Evolutionary conservation across 1,140 invertebrate genomes (phyloP).

Genomic region (Centruroides sculpturatus): DNA sequence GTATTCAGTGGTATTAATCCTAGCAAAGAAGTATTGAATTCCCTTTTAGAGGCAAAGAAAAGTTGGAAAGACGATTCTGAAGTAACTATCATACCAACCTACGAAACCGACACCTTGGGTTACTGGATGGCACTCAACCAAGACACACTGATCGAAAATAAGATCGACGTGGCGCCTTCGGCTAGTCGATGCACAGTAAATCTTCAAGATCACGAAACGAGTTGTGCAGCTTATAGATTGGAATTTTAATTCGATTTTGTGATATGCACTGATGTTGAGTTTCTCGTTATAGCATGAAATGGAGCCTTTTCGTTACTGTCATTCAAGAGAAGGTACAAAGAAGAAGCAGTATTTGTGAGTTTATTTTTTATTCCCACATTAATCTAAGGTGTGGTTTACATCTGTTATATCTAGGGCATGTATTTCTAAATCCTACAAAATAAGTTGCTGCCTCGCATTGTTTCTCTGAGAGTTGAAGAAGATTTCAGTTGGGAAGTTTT

Average conservation of each 20-base stretch:
- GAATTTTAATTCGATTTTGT: conserved; percentile 57
- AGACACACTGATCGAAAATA: conserved; percentile 71
- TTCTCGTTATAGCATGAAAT: too few relatives aligned
- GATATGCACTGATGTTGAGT: too few relatives aligned
- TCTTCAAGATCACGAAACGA: conserved; percentile 92
- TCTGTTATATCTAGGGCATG: too few relatives aligned
- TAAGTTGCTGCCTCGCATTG: too few relatives aligned
- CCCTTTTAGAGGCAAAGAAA: conserved; percentile 87
- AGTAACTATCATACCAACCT: conserved; percentile 94
- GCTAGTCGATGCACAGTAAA: conserved; percentile 93
- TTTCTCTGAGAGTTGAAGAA: too few relatives aligned
- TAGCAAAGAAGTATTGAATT: conserved; percentile 82
- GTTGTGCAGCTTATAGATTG: conserved; percentile 87
- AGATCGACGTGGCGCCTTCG: conserved; percentile 89
- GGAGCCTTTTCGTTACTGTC: too few relatives aligned
- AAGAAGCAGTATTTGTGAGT: too few relatives aligned
- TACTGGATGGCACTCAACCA: conserved; percentile 94
- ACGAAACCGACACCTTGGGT: conserved; percentile 86
- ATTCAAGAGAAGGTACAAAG: too few relatives aligned
- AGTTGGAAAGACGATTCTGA: conserved; percentile 90
- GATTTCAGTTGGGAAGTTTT: too few relatives aligned
- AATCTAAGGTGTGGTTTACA: too few relatives aligned
- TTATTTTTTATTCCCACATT: too few relatives aligned
- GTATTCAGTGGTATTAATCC: conserved; percentile 91
- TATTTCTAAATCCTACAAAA: too few relatives aligned